Conservation (phyloP, 1,140 invertebrate species). For the Orius insidiosus region DNA sequence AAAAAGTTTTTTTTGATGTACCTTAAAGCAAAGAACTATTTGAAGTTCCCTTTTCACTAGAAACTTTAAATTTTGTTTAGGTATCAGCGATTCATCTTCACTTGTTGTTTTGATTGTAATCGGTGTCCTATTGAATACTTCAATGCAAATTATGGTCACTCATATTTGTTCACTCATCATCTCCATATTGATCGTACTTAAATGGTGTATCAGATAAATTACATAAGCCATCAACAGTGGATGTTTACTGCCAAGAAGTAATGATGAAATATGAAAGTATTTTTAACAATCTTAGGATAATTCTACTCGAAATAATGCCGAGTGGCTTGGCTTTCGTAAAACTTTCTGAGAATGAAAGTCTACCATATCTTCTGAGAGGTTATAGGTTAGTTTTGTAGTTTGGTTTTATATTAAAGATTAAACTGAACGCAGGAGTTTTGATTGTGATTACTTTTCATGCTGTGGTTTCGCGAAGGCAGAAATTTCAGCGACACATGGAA, state of each 20-base stretch:
- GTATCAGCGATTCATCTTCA: conserved; percentile 65
- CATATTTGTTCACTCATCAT: conserved; percentile 61
- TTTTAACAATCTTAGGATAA: conserved; percentile 8
- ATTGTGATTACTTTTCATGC: conserved; percentile 70
- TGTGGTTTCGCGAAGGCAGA: conserved; percentile 69
- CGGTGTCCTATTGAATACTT: conserved; percentile 46
- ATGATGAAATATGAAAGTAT: conserved; percentile 13
- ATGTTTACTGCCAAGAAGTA: conserved; percentile 54
- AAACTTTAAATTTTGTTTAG: conserved; percentile 35
- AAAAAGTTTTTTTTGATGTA: too few species aligned
- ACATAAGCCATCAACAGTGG: conserved; percentile 60
- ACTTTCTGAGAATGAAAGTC: conserved; percentile 30
- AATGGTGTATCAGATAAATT: conserved; percentile 92
- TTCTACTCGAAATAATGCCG: conserved; percentile 52
- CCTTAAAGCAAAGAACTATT: too few species aligned
- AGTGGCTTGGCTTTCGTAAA: conserved; percentile 82
- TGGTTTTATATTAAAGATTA: too few species aligned
- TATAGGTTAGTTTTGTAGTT: conserved; percentile 38
- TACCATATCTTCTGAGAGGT: conserved; percentile 56
- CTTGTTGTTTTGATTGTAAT: conserved; percentile 61
- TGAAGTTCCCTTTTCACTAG: too few species aligned
- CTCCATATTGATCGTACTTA: conserved; percentile 66
- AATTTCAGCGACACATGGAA: conserved; percentile 42
- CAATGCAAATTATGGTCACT: conserved; percentile 49
- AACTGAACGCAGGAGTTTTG: conserved; percentile 62